Evolutionary conservation across 2,888 invertebrate genomes (phyloP).

Genomic region (Lymantria monacha): DNA sequence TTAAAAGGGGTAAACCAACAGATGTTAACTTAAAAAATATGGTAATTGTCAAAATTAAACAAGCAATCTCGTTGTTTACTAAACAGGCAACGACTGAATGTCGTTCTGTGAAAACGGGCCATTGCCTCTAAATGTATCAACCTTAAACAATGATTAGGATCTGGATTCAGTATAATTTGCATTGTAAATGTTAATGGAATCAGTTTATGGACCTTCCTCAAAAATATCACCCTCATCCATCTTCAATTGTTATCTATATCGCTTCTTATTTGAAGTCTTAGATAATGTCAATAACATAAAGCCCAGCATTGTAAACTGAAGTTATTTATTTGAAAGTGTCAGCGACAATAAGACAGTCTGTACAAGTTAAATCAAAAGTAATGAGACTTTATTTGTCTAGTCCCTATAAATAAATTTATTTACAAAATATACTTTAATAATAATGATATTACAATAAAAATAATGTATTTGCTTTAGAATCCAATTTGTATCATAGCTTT

Average conservation of each 20-base stretch:
- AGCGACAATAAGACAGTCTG: background rate
- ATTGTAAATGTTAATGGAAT: constrained; percentile 61
- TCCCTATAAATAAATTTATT: no score
- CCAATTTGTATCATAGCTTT: no score
- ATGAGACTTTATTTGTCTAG: background rate
- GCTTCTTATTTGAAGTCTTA: constrained; percentile 22
- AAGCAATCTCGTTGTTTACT: constrained; percentile 65
- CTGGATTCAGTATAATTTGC: constrained; percentile 70
- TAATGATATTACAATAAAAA: no score
- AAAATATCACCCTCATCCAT: constrained; percentile 36
- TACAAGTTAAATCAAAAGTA: background rate
- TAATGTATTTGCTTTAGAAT: no score
- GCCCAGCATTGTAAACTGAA: background rate
- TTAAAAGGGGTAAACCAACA: constrained; percentile 56
- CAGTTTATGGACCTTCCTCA: constrained; percentile 44
- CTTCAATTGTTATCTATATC: constrained; percentile 18
- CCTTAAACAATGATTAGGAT: constrained; percentile 69
- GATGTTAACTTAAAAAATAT: constrained; percentile 62
- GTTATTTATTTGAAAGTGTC: background rate
- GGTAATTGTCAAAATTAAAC: constrained; percentile 68
- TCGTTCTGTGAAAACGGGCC: constrained; percentile 61
- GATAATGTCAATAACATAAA: background rate
- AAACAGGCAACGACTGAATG: constrained; percentile 49
- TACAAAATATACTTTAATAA: no score
- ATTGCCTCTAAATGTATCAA: constrained; percentile 63